Evolutionary conservation across 2,797 vertebrate genomes (phyloP), one percentile per base, ranked within the genome.

Genomic region (Phoebastria nigripes): DNA sequence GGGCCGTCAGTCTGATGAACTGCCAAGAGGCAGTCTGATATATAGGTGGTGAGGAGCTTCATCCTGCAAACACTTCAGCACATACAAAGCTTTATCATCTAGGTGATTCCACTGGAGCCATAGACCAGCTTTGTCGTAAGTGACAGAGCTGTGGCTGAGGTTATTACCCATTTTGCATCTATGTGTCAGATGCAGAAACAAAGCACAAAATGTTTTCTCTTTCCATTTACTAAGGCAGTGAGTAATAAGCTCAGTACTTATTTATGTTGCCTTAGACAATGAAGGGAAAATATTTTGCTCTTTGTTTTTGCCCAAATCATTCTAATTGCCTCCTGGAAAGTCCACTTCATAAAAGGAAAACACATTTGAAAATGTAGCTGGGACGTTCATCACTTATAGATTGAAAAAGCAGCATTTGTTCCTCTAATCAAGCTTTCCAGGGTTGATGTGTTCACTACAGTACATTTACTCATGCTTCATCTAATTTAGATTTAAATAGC

Each of bases 281-380:
- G 92, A 96, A 81, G 58, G 92, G 94, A 96, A 97, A 97, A 91
- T 94, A 94, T 91, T 96, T 91, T 17, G 11, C 84, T 94, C 92
- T 91, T 94, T 95, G 94, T 89, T 94, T 97, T 93, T 96, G 87
- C 76, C 91, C 89, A 85, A 41, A 83, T 82, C 69, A 24, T 83
- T 83, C 65, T 97, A 96, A 96, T 93, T 97, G 91, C 82, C 89
- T 94, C 76, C 82, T 96, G 96, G 90, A 96, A 96, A 96, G 87
- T 93, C 47, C 59, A 54, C 55, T 96, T 96, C 84, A 91, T 81
- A 71, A 95, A 95, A 95, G 79, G 33, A 95, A 95, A 96, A 86
- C 47, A 65, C 87, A 86, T 96, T 88, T 94, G 72, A 90, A 96
- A 89, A n/a, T 2, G 2, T 81, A 82, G 73, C 91, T 92, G 89